These are phyloP conservation scores for Acanthurus leucopareius DNA, from an alignment of 2,797 vertebrate species.

Conservation along the genomic window DNA sequence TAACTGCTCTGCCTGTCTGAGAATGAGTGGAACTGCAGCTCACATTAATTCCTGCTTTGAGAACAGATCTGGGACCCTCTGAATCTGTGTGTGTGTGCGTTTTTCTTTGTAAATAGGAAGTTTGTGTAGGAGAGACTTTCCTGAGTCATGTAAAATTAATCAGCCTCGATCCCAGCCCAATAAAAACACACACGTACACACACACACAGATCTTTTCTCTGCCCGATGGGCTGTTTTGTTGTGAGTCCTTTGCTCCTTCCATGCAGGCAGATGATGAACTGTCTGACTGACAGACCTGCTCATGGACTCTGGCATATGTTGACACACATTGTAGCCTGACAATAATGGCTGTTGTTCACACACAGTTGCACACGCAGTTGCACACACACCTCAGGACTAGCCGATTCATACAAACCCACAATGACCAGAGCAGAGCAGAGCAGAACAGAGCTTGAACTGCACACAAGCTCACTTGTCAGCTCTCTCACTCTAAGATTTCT, in stretches of 20 bases:
- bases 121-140: constrained; percentile 16
- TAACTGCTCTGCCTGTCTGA: constrained; percentile 56
- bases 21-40: constrained; percentile 47
- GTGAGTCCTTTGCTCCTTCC: constrained; percentile 16
- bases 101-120: constrained; percentile 13
- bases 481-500: constrained; percentile 37
- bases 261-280: constrained; percentile 48
- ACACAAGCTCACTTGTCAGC: constrained; percentile 40
- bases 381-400: constrained; percentile 9
- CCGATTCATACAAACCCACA: constrained; percentile 33
- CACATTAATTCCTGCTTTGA: constrained; percentile 56
- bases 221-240: constrained; percentile 21
- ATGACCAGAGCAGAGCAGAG: constrained; percentile 37
- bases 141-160: constrained; percentile 47
- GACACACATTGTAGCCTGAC: constrained; percentile 49
- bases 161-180: constrained; percentile 14
- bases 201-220: not conserved
- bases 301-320: constrained; percentile 48
- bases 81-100: constrained; percentile 12
- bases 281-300: constrained; percentile 55
- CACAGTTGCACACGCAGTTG: constrained; percentile 1
- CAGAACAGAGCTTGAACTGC: constrained; percentile 29
- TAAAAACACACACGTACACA: constrained; percentile 12
- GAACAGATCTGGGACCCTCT: constrained; percentile 37
- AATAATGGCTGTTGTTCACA: constrained; percentile 35